Evolutionary conservation across 1,140 invertebrate genomes (phyloP).

Genomic region (Drosophila repleta): DNA sequence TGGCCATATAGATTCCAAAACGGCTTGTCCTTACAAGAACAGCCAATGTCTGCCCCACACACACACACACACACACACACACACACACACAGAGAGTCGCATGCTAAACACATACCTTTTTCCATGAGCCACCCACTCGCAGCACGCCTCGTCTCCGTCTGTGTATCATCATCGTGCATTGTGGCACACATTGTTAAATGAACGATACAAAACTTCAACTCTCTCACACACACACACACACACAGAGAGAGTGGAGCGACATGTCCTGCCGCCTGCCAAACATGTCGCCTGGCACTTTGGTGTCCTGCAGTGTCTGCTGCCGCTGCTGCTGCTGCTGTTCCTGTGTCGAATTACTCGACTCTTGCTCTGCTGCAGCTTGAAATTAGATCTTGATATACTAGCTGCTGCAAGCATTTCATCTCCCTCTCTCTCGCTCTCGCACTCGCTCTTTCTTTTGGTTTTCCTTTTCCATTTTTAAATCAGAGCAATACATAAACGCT

Average conservation of each 20-base stretch:
- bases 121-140: neutral
- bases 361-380: conserved; percentile 37
- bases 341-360: conserved; percentile 38
- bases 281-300: conserved; percentile 51
- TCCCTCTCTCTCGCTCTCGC: neutral
- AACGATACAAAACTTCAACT: conserved; percentile 78
- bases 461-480: conserved; percentile 31
- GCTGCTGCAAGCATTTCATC: neutral
- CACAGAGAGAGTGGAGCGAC: neutral
- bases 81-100: conserved; percentile 4
- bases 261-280: conserved; percentile 43
- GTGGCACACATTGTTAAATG: conserved; percentile 82
- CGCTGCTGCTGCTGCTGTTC: conserved; percentile 5
- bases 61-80: conserved; percentile 17
- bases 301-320: conserved; percentile 14
- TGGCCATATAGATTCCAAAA: conserved; percentile 78
- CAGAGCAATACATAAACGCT: conserved; percentile 52
- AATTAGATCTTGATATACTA: conserved; percentile 46
- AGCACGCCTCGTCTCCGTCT: neutral
- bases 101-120: conserved; percentile 17
- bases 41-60: conserved; percentile 47
- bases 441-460: too few relatives aligned
- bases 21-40: conserved; percentile 74
- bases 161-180: conserved; percentile 67
- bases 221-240: conserved; percentile 23